Evolutionary conservation across 1,140 invertebrate genomes (phyloP), one percentile per base, ranked within the genome.

Genomic region (Leguminivora glycinivorella): DNA sequence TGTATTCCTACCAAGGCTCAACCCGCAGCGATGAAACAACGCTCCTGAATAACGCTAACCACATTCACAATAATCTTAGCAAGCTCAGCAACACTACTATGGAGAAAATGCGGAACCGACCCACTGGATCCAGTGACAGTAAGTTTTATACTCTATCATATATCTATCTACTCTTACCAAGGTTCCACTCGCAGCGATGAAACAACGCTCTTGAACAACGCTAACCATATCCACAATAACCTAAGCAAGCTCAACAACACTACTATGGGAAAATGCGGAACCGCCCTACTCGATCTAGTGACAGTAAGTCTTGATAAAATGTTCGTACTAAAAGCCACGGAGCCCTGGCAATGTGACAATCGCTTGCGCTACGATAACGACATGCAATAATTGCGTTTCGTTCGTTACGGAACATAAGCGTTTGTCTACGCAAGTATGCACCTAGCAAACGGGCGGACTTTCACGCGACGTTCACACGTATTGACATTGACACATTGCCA

Each of bases 161-260:
- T 98, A 93, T 97, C 97, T 0, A 96, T 97, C 2, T 98, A 98
- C 87, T 95, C 96, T 0, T 96, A 95, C 89, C 94, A 96, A 89
- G 91, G 91, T 17, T 91, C 92, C 25, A 88, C 88, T 0, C 93
- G 93, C 69, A 84, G 87, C 1, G 94, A 95, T 52, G 93, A 93
- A 74, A 91, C 93, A n/a, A 93, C 93, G 0, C 82, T 95, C 56
- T 80, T 93, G 7, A 94, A 93, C 78, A 94, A 38, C 34, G 12
- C 34, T 12, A 38, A 93, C 80, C 87, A 93, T 68, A 94, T 96
- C 38, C 92, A 92, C 68, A 96, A 96, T 85, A 95, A 97, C 90
- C 83, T 96, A 67, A 79, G 92, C 69, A 93, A 95, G 82, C 80
- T 94, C 77, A 93, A 93, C 78, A 93, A 93, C 74, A 92, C 92